Conservation (phyloP, 2,797 vertebrate genomes). For the Pygocentrus nattereri region DNA sequence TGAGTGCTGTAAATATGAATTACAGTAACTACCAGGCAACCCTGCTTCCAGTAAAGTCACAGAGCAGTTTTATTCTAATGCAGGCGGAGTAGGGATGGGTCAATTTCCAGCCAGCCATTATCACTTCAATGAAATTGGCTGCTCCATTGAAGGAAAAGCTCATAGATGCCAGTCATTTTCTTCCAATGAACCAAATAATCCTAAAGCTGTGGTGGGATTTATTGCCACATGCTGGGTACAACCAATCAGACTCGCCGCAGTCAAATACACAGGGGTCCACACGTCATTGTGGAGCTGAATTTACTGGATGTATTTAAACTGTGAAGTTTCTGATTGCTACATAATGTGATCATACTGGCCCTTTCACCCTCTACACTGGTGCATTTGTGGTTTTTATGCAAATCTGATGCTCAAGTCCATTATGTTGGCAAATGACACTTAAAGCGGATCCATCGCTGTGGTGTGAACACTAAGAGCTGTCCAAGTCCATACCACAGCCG, state of each 20-base stretch:
- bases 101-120: not conserved
- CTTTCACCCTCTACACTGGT: not conserved
- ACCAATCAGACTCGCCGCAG: not conserved
- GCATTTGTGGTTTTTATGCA: not conserved
- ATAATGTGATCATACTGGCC: not conserved
- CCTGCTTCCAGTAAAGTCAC: no score
- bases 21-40: no score
- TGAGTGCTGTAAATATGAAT: no score
- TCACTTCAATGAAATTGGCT: not conserved
- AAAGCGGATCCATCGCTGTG: conserved; percentile 4
- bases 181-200: not conserved
- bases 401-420: not conserved
- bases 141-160: not conserved
- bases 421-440: not conserved
- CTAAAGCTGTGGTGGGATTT: not conserved
- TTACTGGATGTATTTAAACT: not conserved
- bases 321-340: not conserved
- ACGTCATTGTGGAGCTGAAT: not conserved
- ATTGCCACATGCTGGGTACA: no score
- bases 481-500: conserved; percentile 58
- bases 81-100: no score
- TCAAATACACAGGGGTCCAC: not conserved
- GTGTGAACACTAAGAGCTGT: conserved; percentile 49
- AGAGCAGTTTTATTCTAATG: no score
- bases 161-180: not conserved